phyloP scores from a whole-genome alignment of 2,888 invertebrate genomes.

The Agrochola litura region DNA sequence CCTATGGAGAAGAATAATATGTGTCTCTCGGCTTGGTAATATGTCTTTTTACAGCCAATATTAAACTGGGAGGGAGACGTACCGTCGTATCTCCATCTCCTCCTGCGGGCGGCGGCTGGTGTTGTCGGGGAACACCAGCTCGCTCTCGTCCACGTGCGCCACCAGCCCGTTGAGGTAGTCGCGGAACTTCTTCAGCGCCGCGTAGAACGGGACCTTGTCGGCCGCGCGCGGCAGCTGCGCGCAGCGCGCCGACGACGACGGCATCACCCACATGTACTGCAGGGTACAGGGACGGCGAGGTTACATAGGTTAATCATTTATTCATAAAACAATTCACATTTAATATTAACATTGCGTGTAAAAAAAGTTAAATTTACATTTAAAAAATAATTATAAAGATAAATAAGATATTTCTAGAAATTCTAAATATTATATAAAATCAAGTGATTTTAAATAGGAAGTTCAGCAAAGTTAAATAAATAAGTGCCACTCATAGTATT shows the following conservation, averaged over 20 bases:
- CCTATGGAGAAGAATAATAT: background rate
- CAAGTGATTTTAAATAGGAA: background rate
- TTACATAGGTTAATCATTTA: background rate
- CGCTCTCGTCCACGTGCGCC: constrained; percentile 95
- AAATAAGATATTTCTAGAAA: background rate
- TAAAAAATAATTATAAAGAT: background rate
- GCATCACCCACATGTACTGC: constrained; percentile 99
- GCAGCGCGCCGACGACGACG: constrained; percentile 99
- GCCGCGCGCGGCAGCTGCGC: constrained; percentile 99
- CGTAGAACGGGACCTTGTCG: constrained; percentile 99
- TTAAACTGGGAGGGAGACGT: background rate
- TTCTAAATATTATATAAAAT: background rate
- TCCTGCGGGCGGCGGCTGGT: constrained; percentile 87
- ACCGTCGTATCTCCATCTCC: constrained; percentile 90
- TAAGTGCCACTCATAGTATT: background rate
- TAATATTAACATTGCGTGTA: background rate
- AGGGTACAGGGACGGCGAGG: constrained; percentile 50
- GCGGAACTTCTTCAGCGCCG: constrained; percentile 98
- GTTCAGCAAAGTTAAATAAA: background rate
- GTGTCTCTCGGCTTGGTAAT: background rate
- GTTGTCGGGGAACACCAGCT: constrained; percentile 94
- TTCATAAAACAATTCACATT: background rate
- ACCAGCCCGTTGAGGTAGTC: constrained; percentile 97
- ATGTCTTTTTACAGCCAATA: background rate
- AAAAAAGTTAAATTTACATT: background rate